Base-by-base conservation (phyloP, 2,797 vertebrate genomes). In the Spinibarbus caldwelli region DNA sequence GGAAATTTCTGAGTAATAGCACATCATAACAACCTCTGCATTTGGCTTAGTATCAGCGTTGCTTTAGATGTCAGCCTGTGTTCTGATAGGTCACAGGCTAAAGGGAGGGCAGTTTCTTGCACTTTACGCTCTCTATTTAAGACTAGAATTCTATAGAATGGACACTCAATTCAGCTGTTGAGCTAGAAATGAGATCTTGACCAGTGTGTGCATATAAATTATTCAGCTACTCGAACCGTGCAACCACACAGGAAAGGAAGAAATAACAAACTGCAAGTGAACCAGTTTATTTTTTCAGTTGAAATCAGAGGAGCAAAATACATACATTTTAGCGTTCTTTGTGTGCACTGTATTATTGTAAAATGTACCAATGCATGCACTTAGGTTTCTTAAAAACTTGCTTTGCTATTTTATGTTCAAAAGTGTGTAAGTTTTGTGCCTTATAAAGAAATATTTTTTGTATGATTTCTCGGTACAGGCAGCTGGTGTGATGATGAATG, bases 401-500 rank as follows among this genome's bases (percentile, higher is more conserved):
- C 3, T 72, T 72, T 34, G 4, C 11, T 31, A 9, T 59, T 62
- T 57, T n/a, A 12, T 59, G 14, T 21, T 45, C 0, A 49, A 43
- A 10, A 31, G n/a, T 52, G 9, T 66, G 29, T 34, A 66, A 4
- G 31, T 5, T 80, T 83, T 47, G 62, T 73, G 19, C 67, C 23
- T 76, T 45, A n/a, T 15, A 23, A 19, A 23, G 9, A 82, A 71
- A 72, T 49, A 7, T 29, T 43, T 23, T 57, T 81, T 29, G 23
- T 83, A 52, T 86, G 76, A 83, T 72, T 87, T 31, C 31, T 76
- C 72, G 82, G 41, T 43, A 87, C 90, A 97, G 96, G 95, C 91
- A 93, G 93, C 93, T 92, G 92, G 94, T 93, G 94, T 94, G 92
- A 97, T 93, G 94, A 99, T 99, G 98, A 97, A 97, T 93, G 94